Evolutionary conservation across 2,113 vertebrate species (phyloP).

Genomic region (Anarhynchus alexandrinus): DNA sequence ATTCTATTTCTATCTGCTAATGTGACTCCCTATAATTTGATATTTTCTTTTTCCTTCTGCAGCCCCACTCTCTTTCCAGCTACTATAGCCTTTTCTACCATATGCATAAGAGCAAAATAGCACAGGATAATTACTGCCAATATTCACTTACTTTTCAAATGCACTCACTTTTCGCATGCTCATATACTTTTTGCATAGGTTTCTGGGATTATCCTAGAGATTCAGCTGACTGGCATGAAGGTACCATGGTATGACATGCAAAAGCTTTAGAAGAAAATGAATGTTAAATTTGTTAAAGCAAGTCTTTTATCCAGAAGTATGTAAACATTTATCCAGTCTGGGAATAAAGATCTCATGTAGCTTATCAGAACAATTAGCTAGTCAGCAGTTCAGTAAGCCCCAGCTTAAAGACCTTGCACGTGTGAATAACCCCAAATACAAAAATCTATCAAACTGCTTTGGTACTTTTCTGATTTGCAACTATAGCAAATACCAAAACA

Average conservation of each 20-base stretch:
- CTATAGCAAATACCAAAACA: background rate
- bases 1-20: background rate
- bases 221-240: background rate
- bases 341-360: background rate
- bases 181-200: background rate
- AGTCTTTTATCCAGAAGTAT: background rate
- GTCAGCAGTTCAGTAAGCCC: background rate
- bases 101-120: background rate
- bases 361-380: slow-evolving; percentile 2
- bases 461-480: background rate
- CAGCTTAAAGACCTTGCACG: background rate
- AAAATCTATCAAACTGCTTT: background rate
- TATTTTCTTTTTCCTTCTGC: background rate
- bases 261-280: background rate
- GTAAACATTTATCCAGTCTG: background rate
- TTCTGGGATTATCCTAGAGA: background rate
- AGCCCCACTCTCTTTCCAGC: background rate
- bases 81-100: background rate
- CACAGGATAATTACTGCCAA: background rate
- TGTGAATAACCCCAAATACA: background rate
- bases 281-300: background rate
- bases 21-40: background rate
- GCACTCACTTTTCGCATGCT: background rate
- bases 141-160: background rate
- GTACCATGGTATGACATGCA: background rate